Conservation (phyloP, 2,797 vertebrate species). For the Chromis chromis region DNA sequence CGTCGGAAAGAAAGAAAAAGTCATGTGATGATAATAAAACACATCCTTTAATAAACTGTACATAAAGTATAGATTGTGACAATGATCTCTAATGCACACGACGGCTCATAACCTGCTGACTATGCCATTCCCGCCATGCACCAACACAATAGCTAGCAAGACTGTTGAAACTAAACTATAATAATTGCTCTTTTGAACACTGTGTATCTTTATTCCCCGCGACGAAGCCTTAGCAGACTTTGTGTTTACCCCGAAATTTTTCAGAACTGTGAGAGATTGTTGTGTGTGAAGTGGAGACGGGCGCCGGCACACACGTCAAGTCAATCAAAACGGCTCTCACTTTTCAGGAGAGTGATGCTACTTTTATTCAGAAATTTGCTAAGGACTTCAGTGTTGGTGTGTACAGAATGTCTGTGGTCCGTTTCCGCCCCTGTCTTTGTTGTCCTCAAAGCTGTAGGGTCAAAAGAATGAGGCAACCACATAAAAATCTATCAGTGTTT, state of each 20-base stretch:
- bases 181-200: constrained; percentile 77
- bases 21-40: constrained; percentile 28
- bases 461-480: constrained; percentile 20
- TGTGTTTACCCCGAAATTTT: constrained; percentile 43
- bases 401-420: constrained; percentile 61
- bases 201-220: constrained; percentile 73
- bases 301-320: constrained; percentile 8
- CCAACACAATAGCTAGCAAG: constrained; percentile 69
- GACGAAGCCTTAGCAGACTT: constrained; percentile 75
- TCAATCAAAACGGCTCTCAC: constrained; percentile 47
- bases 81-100: constrained; percentile 27
- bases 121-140: constrained; percentile 60
- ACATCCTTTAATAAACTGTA: constrained; percentile 37
- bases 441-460: constrained; percentile 45
- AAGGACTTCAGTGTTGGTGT: constrained; percentile 66
- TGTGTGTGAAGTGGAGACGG: constrained; percentile 16
- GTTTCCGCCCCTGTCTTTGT: constrained; percentile 48
- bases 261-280: constrained; percentile 60
- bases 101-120: constrained; percentile 44
- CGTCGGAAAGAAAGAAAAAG: neutral
- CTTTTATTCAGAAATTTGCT: constrained; percentile 64
- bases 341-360: constrained; percentile 51
- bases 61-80: constrained; percentile 29
- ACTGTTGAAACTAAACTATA: constrained; percentile 78
- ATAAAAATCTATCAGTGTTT: constrained; percentile 44